Base-by-base conservation (phyloP, 2,113 vertebrate species). In the Xiphophorus couchianus region DNA sequence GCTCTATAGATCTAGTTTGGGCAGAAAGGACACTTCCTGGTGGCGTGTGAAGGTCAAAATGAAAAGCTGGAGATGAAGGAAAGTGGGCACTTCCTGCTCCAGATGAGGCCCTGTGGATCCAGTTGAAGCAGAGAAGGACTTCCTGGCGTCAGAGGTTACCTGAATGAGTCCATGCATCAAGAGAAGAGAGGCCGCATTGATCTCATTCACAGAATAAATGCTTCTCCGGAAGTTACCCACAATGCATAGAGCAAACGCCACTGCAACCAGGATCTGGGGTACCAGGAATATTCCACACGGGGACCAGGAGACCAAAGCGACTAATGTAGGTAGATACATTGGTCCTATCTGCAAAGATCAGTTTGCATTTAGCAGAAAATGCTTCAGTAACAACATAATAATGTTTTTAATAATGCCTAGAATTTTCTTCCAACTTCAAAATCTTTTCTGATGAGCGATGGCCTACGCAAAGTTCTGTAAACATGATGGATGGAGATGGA, bases 141-240 rank as follows among this genome's bases (percentile, higher is more conserved):
- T 92, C 90, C 90, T 92, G 90, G 89, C 86, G 84, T 89, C 87
- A 83, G 83, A 84, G 85, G 85, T 78, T 68, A 88, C 62, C 54
- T 11, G 58, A 87, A 89, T 85, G 81, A 80, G 76, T 37, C 84
- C 25, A 77, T 87, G 78, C 74, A 80, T 89, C 86, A 87, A 33
- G 12, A 70, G 39, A 44, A 87, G 80, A 71, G 78, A 73, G 58
- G 30, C 66, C 64, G 51, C 61, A 84, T 86, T 83, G 76, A 83
- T 79, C 63, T 63, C 28, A 19, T 6, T 19, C 37, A 58, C 54
- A 73, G 27, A 66, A 74, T n/a, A 69, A 77, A 78, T 62, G 29
- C 31, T 69, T 64, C 22, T 48, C 35, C 74, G n/a, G n/a, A 30
- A n/a, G 28, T 27, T 42, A 28, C 31, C 13, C 12, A 42, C 63